Evolutionary conservation across 2,888 invertebrate species (phyloP).

Genomic region (Listrodromus nycthemerus): DNA sequence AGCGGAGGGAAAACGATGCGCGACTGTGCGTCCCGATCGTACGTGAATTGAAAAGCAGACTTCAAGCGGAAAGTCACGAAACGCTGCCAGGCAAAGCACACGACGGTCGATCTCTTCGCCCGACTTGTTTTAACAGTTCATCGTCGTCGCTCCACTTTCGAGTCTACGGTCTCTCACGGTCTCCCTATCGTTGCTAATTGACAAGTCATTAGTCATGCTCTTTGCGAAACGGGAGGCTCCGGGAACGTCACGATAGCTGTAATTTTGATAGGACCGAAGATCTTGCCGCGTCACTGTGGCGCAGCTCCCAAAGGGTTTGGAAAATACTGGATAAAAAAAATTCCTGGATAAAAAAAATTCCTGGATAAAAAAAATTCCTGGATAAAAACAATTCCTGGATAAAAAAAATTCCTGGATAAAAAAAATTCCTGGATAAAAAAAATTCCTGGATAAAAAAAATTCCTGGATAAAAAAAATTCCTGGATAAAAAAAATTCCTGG

Average conservation of each 20-base stretch:
- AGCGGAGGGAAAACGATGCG: neutral
- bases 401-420: too few species aligned
- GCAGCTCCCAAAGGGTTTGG: neutral
- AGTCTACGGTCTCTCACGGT: neutral
- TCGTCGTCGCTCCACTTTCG: neutral
- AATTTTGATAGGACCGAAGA: neutral
- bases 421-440: too few species aligned
- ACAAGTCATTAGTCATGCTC: neutral
- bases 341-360: too few species aligned
- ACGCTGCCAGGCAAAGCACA: neutral
- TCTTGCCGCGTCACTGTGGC: neutral
- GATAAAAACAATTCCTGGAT: too few species aligned
- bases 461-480: too few species aligned
- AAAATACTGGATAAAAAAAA: neutral
- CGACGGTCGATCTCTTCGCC: neutral
- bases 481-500: too few species aligned
- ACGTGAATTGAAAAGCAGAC: neutral
- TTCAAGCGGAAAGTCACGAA: neutral
- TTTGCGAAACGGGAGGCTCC: neutral
- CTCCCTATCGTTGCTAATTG: slow-evolving; percentile 2
- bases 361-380: too few species aligned
- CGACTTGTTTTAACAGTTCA: slow-evolving; percentile 30
- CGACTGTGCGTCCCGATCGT: neutral
- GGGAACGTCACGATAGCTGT: neutral
- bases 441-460: too few species aligned